These are phyloP conservation scores for Heteromormyrus szaboi DNA, from an alignment of 2,797 vertebrate genomes.

Conservation along the genomic window DNA sequence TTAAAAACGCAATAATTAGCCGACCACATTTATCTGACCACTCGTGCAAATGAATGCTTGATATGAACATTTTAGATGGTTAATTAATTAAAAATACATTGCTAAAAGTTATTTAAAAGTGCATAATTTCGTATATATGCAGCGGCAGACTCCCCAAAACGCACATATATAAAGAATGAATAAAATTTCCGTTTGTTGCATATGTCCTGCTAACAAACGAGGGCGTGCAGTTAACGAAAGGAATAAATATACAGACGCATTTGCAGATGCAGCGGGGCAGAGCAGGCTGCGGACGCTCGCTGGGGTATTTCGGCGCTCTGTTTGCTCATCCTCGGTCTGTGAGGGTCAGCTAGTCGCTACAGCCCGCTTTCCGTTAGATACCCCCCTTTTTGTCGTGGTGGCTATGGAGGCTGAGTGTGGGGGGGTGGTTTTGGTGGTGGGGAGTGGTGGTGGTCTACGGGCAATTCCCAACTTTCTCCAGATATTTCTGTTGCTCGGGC, in stretches of 20 bases:
- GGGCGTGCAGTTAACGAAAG: constrained; percentile 6
- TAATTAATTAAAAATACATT: background rate
- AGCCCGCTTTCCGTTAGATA: constrained; percentile 26
- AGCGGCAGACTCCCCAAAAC: background rate
- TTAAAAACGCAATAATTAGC: background rate
- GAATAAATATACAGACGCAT: constrained; percentile 17
- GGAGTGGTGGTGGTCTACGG: constrained; percentile 26
- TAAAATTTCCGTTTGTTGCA: constrained; percentile 10
- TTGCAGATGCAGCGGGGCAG: constrained; percentile 12
- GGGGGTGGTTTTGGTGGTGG: constrained; percentile 38
- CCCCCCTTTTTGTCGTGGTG: constrained; percentile 25
- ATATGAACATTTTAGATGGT: background rate
- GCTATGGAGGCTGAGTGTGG: constrained; percentile 14
- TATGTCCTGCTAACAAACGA: constrained; percentile 4
- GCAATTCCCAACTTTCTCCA: constrained; percentile 48
- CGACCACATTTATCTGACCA: background rate
- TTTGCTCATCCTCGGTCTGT: constrained; percentile 22
- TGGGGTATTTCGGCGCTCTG: constrained; percentile 20
- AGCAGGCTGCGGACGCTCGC: constrained; percentile 18
- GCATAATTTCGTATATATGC: background rate
- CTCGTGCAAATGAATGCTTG: background rate
- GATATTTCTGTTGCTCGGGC: constrained; percentile 40
- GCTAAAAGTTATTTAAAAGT: background rate
- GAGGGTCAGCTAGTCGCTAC: constrained; percentile 26
- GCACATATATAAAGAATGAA: background rate